phyloP scores from a whole-genome alignment of 1,140 invertebrate species.

The Zaprionus ghesquierei region DNA sequence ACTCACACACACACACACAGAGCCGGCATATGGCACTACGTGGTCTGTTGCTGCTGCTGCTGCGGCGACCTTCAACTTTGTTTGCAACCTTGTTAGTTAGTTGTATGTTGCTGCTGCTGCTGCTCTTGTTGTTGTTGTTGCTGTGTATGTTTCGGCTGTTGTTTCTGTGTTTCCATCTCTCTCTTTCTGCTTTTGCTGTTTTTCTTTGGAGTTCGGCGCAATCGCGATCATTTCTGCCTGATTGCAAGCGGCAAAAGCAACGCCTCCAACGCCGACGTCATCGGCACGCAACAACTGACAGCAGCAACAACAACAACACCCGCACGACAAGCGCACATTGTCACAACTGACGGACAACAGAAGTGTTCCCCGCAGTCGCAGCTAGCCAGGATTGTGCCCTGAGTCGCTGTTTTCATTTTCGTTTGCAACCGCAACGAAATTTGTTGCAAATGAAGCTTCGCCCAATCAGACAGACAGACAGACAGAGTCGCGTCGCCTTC shows the following conservation, averaged over 20 bases:
- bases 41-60: constrained; percentile 28
- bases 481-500: constrained; percentile 27
- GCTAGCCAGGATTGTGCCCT: not conserved
- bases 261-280: constrained; percentile 74
- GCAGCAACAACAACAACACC: constrained; percentile 18
- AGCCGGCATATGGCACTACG: constrained; percentile 17
- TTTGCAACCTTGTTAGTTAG: constrained; percentile 56
- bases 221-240: constrained; percentile 75
- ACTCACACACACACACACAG: not conserved
- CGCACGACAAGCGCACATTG: constrained; percentile 41
- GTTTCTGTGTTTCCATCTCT: constrained; percentile 2
- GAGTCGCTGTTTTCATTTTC: constrained; percentile 34
- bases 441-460: constrained; percentile 55
- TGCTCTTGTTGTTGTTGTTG: constrained; percentile 21
- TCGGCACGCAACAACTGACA: constrained; percentile 57
- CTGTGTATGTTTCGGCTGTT: constrained; percentile 3
- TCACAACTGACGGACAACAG: constrained; percentile 44
- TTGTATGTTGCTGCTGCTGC: constrained; percentile 27
- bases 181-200: constrained; percentile 14
- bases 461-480: constrained; percentile 62
- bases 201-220: constrained; percentile 65
- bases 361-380: not conserved
- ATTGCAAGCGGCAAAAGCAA: constrained; percentile 65
- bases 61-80: constrained; percentile 57
- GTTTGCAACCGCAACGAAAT: constrained; percentile 45